Evolutionary conservation across 2,113 vertebrate species (phyloP).

Genomic region (Blennius ocellaris): DNA sequence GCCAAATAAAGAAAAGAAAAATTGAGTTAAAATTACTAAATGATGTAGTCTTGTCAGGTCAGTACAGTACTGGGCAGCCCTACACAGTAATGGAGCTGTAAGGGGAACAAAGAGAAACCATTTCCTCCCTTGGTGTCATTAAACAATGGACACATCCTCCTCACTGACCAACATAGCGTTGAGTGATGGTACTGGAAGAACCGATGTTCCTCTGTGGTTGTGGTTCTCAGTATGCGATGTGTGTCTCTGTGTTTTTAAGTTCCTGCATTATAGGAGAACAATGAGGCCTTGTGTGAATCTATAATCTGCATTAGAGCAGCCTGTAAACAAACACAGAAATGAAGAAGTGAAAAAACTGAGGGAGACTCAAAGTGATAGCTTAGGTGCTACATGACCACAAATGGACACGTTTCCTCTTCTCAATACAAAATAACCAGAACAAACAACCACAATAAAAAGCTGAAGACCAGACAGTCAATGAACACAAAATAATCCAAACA

Average conservation of each 20-base stretch:
- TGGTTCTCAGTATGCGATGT: slow-evolving; percentile 39
- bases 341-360: background rate
- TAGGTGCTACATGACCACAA: too few relatives aligned
- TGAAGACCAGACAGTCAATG: too few relatives aligned
- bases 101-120: slow-evolving; percentile 58
- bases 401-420: too few relatives aligned
- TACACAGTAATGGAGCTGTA: slow-evolving; percentile 58
- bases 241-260: slow-evolving; percentile 15
- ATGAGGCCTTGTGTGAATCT: background rate
- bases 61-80: slow-evolving; percentile 34
- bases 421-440: too few relatives aligned
- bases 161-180: slow-evolving; percentile 45
- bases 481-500: too few relatives aligned
- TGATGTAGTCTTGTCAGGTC: slow-evolving; percentile 51
- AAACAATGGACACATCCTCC: slow-evolving; percentile 67
- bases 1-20: slow-evolving; percentile 39
- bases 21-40: slow-evolving; percentile 51
- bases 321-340: slow-evolving; percentile 24
- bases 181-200: slow-evolving; percentile 37
- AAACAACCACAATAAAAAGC: too few relatives aligned
- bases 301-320: slow-evolving; percentile 10
- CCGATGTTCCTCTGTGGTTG: slow-evolving; percentile 32
- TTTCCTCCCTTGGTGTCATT: slow-evolving; percentile 62
- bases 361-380: background rate
- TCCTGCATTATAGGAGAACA: too few relatives aligned